Evolutionary conservation across 2,113 vertebrate species (phyloP).

Genomic region (Elgaria multicarinata): DNA sequence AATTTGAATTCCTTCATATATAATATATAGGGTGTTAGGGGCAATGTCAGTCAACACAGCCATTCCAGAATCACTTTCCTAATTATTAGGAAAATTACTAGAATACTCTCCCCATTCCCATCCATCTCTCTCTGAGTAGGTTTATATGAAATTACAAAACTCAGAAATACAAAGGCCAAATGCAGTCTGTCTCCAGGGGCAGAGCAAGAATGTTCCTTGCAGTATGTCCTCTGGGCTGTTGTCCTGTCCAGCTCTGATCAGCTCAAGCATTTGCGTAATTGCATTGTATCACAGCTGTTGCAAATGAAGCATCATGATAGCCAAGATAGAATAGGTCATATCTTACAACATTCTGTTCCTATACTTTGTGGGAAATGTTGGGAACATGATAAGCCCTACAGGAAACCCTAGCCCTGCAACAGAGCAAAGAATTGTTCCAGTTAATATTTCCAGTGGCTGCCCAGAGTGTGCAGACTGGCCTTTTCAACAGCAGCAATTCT

Average conservation of each 20-base stretch:
- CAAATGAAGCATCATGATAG: background rate
- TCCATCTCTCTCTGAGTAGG: background rate
- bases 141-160: background rate
- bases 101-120: background rate
- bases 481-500: background rate
- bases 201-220: conserved; percentile 9
- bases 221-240: background rate
- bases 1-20: background rate
- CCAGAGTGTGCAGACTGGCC: background rate
- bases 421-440: background rate
- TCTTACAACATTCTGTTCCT: background rate
- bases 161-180: background rate
- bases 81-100: background rate
- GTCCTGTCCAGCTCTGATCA: background rate
- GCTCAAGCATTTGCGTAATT: conserved; percentile 18
- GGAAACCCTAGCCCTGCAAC: background rate
- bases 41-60: background rate
- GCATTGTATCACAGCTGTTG: conserved; percentile 6
- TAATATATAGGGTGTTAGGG: background rate
- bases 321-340: background rate
- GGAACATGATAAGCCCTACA: background rate
- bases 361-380: conserved; percentile 1
- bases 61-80: background rate
- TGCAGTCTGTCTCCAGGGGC: background rate
- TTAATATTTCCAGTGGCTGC: background rate